Evolutionary conservation across 1,140 invertebrate species (phyloP).

Genomic region (Drosophila lini): DNA sequence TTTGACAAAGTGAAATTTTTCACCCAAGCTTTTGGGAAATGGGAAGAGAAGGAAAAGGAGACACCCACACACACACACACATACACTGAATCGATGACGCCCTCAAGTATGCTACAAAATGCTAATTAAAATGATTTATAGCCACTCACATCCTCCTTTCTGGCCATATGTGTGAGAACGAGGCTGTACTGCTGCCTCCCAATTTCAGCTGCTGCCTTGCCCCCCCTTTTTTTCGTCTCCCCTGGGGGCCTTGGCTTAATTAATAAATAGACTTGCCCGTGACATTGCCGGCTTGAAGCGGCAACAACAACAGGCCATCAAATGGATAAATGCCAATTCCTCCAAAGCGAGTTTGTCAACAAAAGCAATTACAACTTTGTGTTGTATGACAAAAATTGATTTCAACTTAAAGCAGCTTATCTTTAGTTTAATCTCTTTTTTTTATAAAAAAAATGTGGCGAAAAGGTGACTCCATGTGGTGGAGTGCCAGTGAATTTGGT

Average conservation of each 20-base stretch:
- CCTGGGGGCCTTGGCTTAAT: conserved; percentile 51
- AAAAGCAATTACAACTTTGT: conserved; percentile 38
- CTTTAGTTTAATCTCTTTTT: background rate
- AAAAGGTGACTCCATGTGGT: conserved; percentile 5
- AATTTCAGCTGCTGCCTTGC: conserved; percentile 27
- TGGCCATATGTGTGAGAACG: conserved; percentile 53
- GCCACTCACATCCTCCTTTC: conserved; percentile 8
- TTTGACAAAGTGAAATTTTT: conserved; percentile 58
- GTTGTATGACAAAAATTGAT: conserved; percentile 1
- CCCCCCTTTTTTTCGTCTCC: background rate
- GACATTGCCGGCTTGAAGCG: background rate
- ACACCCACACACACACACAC: background rate
- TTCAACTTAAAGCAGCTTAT: conserved; percentile 26
- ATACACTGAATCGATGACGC: conserved; percentile 51
- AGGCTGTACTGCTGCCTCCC: conserved; percentile 24
- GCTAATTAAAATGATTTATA: conserved; percentile 80
- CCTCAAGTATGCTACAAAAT: conserved; percentile 45
- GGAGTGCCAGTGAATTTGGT: background rate
- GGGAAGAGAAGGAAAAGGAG: background rate
- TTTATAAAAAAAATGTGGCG: background rate
- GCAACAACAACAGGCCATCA: conserved; percentile 30
- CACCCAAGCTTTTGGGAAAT: conserved; percentile 2
- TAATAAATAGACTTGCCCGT: conserved; percentile 60
- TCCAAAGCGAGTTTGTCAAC: conserved; percentile 18
- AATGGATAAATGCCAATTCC: conserved; percentile 63